A percentile compares a stretch with the other conserved stretches of the same genome.
Conservation (phyloP, 2,888 invertebrate genomes). For the Lasiommata megera region DNA sequence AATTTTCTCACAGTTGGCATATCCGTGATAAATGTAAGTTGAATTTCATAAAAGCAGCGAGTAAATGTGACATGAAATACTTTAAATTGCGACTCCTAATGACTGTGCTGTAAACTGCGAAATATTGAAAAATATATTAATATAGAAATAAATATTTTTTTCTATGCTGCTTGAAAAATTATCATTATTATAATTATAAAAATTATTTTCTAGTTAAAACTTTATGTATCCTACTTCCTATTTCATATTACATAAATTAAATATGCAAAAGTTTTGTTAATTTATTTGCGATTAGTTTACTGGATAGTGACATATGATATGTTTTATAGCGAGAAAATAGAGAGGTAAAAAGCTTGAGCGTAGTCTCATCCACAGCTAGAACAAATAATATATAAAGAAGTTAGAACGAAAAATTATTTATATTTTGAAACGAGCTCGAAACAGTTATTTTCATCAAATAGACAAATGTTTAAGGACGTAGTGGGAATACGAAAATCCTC, state of each 20-base stretch:
- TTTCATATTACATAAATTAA: too few relatives aligned
- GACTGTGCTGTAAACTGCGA: not conserved
- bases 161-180: too few relatives aligned
- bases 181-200: too few relatives aligned
- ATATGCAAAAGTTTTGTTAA: too few relatives aligned
- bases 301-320: too few relatives aligned
- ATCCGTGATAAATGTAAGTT: not conserved
- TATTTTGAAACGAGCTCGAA: not conserved
- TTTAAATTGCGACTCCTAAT: conserved; percentile 9
- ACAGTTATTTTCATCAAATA: not conserved
- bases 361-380: too few relatives aligned
- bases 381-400: not conserved
- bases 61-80: conserved; percentile 6
- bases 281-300: too few relatives aligned
- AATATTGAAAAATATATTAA: conserved; percentile 7
- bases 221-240: too few relatives aligned
- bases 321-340: too few relatives aligned
- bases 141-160: conserved; percentile 6
- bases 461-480: conserved; percentile 8
- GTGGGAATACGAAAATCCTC: conserved; percentile 17
- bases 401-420: not conserved
- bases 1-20: not conserved
- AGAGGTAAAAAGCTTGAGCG: too few relatives aligned
- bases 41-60: conserved; percentile 3
- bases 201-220: too few relatives aligned